These are phyloP conservation scores for Elgaria multicarinata DNA, from an alignment of 2,113 vertebrate genomes.

Conservation along the genomic window DNA sequence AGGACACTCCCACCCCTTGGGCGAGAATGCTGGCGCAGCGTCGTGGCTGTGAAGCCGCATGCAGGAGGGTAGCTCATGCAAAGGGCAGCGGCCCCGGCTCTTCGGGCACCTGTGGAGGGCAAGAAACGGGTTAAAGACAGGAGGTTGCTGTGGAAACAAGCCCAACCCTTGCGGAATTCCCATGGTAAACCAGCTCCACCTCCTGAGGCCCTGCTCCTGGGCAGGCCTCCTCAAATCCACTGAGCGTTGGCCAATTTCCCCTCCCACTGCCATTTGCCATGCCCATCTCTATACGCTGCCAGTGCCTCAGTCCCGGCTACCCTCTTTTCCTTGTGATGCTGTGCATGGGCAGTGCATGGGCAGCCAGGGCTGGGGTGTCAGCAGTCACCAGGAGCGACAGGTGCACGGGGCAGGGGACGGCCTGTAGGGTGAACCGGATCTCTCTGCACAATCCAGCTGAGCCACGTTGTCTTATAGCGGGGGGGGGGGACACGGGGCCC, in stretches of 20 bases:
- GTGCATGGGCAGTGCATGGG: neutral
- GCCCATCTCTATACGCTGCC: neutral
- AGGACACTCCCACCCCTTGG: conserved; percentile 16
- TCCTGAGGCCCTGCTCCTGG: neutral
- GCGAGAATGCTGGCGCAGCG: conserved; percentile 2
- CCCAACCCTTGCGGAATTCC: neutral
- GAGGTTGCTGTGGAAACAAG: neutral
- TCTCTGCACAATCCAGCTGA: neutral
- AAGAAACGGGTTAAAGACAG: neutral
- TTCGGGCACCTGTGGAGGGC: neutral
- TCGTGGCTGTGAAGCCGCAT: conserved; percentile 39
- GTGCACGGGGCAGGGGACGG: neutral
- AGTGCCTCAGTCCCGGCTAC: neutral
- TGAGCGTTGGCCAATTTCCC: neutral
- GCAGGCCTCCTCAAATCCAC: neutral
- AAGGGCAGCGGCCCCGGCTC: conserved; percentile 30
- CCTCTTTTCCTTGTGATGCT: neutral
- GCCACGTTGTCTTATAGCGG: neutral
- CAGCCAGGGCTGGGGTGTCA: neutral
- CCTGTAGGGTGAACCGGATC: neutral
- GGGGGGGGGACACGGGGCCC: neutral
- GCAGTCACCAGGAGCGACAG: neutral
- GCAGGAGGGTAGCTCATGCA: conserved; percentile 46
- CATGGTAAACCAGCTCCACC: too few species aligned
- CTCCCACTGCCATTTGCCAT: neutral